These are phyloP conservation scores for Labeo catla DNA, from an alignment of 2,113 vertebrate species.

Conservation along the genomic window DNA sequence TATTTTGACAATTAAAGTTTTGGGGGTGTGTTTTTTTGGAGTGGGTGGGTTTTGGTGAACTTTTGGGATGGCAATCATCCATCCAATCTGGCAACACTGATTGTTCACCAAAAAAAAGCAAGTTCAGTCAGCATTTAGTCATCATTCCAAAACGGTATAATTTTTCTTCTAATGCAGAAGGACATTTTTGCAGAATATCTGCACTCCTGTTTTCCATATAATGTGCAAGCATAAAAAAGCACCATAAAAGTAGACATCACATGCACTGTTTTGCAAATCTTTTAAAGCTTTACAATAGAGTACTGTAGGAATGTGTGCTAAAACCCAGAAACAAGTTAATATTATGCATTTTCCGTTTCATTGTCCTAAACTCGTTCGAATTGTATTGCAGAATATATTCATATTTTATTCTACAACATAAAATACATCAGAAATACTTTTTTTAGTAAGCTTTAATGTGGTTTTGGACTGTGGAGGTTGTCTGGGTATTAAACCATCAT, in stretches of 20 bases:
- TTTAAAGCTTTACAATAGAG: not conserved
- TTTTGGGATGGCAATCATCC: too few species aligned
- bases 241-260: not conserved
- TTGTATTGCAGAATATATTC: too few species aligned
- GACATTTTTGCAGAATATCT: not conserved
- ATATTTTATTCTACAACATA: not conserved
- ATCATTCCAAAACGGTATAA: not conserved
- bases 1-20: too few species aligned
- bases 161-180: too few species aligned
- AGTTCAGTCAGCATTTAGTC: not conserved
- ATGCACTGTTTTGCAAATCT: not conserved
- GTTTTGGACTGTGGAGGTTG: not conserved
- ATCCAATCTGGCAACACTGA: too few species aligned
- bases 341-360: not conserved
- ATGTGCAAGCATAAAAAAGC: not conserved
- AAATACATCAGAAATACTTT: not conserved
- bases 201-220: not conserved
- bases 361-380: too few species aligned
- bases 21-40: too few species aligned
- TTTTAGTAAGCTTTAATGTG: not conserved
- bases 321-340: not conserved
- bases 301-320: not conserved
- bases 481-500: not conserved
- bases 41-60: too few species aligned
- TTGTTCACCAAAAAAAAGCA: not conserved